A percentile compares a stretch with the other conserved stretches of the same genome.
phyloP scores from a whole-genome alignment of 2,888 invertebrate species.

The Drosophila pegasa region DNA sequence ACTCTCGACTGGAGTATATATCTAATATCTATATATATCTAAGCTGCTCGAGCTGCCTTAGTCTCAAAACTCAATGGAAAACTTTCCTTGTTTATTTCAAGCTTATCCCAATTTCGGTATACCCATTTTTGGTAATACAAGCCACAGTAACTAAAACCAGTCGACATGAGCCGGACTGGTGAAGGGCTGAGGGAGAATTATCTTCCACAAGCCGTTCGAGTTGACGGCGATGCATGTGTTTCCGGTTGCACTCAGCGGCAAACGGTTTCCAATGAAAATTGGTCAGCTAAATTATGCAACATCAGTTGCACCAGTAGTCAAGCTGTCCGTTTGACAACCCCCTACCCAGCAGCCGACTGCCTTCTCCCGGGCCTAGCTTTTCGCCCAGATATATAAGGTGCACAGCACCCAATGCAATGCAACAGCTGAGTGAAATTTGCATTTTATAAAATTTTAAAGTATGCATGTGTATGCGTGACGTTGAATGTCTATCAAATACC shows the following conservation, averaged over 20 bases:
- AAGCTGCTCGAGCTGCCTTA: too few species aligned
- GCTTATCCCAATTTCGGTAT: neutral
- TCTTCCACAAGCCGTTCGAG: slow-evolving; percentile 1
- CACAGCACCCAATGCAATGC: slow-evolving; percentile 15
- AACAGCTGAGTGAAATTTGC: slow-evolving; percentile 68
- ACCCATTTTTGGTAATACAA: neutral
- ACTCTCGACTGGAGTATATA: too few species aligned
- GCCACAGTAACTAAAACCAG: neutral
- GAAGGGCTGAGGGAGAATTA: neutral
- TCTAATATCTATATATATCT: too few species aligned
- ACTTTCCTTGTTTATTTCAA: neutral
- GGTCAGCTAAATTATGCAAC: slow-evolving; percentile 82
- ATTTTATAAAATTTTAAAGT: slow-evolving; percentile 68
- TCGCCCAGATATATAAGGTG: neutral
- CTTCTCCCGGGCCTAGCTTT: neutral
- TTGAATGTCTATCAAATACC: too few species aligned
- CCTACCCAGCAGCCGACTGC: neutral
- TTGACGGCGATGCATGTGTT: slow-evolving; percentile 59
- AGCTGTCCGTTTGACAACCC: slow-evolving; percentile 45
- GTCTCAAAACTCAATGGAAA: too few species aligned
- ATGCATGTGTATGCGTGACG: slow-evolving; percentile 7
- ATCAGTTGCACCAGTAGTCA: slow-evolving; percentile 68
- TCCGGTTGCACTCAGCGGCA: slow-evolving; percentile 77
- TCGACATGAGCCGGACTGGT: neutral
- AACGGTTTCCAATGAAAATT: slow-evolving; percentile 75